Percentiles rank a stretch among this genome's conserved stretches.
Evolutionary conservation across 2,113 vertebrate genomes (phyloP).

Genomic region (Gila orcuttii): DNA sequence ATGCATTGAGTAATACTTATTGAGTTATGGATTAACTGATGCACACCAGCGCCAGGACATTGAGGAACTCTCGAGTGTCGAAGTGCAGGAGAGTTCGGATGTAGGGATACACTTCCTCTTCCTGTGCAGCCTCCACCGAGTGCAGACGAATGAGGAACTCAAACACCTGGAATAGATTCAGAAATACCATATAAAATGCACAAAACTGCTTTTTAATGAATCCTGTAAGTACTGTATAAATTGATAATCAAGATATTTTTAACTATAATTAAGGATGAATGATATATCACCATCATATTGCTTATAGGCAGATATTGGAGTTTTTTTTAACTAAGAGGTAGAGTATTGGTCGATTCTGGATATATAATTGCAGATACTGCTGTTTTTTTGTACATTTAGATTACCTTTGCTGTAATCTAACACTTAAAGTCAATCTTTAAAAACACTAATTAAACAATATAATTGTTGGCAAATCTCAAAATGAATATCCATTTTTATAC

Average conservation of each 20-base stretch:
- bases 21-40: background rate
- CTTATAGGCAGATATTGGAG: background rate
- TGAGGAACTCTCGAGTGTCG: constrained; percentile 95
- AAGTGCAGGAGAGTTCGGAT: constrained; percentile 93
- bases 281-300: background rate
- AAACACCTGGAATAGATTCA: constrained; percentile 82
- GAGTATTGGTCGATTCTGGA: no score
- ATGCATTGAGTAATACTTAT: background rate
- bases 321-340: no score
- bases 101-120: constrained; percentile 91
- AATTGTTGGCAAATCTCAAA: no score
- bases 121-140: constrained; percentile 80
- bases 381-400: no score
- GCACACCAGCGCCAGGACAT: constrained; percentile 95
- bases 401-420: no score
- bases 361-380: no score
- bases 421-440: no score
- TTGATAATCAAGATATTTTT: background rate
- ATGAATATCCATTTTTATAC: no score
- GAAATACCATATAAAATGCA: background rate
- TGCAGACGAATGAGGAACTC: constrained; percentile 97
- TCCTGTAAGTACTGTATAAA: background rate
- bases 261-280: background rate
- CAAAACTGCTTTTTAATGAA: background rate
- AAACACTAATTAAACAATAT: no score